Evolutionary conservation across 2,797 vertebrate genomes (phyloP), one percentile per base, ranked within the genome.

Genomic region (Antrozous pallidus): DNA sequence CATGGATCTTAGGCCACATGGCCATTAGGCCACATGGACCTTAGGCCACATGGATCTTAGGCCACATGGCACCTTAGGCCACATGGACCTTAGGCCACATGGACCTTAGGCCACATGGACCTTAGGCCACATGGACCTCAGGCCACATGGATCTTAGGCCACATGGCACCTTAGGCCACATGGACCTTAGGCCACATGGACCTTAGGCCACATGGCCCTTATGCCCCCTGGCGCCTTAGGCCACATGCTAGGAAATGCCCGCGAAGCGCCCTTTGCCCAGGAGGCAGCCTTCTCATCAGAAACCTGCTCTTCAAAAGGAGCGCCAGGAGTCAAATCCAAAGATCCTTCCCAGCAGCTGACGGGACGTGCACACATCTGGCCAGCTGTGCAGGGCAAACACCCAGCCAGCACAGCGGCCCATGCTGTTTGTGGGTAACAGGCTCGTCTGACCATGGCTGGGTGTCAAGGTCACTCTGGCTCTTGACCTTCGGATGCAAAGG

Each of bases 221-320:
- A n/a, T n/a, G n/a, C n/a, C n/a, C n/a, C 42, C 42, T 42, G 42
- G 7, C 42, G 42, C 42, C 42, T 42, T 42, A 42, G 42, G 42
- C 42, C 42, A 42, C 3, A 7, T 42, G 51, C 49, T 38, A 51
- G 89, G 58, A 84, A 84, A 58, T 7, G 45, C 71, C 70, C 40
- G 6, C 12, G 1, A 77, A 54, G 51, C 0, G 1, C 20, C 17
- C 0, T 8, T 24, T 28, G 4, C 31, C 22, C 31, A n/a, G 10
- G 70, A 18, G 51, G 45, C 69, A 56, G 26, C 38, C 31, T 82
- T 45, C 63, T 77, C 49, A 38, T 3, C 38, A 8, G 47, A 71
- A 89, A 82, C 10, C 33, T 28, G 17, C 18, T n/a, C 70, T 69
- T 86, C 5, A 13, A 45, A 24, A 6, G 16, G 14, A 16, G 18